These are phyloP conservation scores for Pharmacophagus antenor DNA, from an alignment of 2,888 invertebrate species.

Conservation along the genomic window DNA sequence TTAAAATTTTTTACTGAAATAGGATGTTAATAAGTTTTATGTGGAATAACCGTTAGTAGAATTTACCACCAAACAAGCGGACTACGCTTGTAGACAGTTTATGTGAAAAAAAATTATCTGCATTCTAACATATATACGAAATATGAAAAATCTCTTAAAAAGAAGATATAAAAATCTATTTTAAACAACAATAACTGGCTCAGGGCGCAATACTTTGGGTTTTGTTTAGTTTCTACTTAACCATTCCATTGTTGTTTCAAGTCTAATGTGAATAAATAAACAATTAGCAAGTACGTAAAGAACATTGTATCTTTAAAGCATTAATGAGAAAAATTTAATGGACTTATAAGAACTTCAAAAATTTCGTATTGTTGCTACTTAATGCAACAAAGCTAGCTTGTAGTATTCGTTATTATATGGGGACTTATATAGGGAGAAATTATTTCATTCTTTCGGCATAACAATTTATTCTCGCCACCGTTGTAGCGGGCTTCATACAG, in stretches of 20 bases:
- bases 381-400: neutral
- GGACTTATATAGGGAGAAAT: neutral
- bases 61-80: too few species aligned
- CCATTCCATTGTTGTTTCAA: constrained; percentile 15
- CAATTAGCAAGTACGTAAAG: constrained; percentile 11
- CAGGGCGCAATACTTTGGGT: constrained; percentile 1
- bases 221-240: constrained; percentile 2
- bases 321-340: neutral
- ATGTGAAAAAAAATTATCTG: too few species aligned
- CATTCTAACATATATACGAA: too few species aligned
- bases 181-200: constrained; percentile 10
- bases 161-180: constrained; percentile 12
- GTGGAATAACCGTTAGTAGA: too few species aligned
- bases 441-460: neutral
- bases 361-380: neutral
- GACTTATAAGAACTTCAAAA: neutral
- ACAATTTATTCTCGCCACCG: too few species aligned
- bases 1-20: too few species aligned
- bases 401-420: neutral
- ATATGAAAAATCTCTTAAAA: neutral
- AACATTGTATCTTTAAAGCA: neutral
- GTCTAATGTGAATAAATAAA: constrained; percentile 14
- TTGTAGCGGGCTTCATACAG: too few species aligned
- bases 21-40: too few species aligned
- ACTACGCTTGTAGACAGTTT: too few species aligned